Conservation (phyloP, 1,140 invertebrate genomes). For the Penaeus chinensis region DNA sequence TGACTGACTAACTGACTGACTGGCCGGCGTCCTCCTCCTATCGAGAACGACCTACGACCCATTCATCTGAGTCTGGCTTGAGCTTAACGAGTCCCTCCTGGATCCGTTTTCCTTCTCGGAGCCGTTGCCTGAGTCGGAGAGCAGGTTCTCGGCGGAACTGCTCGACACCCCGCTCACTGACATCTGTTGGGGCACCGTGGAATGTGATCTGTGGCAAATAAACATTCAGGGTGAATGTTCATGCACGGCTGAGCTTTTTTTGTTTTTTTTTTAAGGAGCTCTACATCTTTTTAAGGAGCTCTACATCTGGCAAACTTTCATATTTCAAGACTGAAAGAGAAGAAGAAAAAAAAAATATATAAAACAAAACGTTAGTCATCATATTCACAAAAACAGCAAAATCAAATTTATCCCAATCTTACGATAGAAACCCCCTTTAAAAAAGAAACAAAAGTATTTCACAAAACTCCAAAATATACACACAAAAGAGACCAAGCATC, state of each 20-base stretch:
- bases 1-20: too few relatives aligned
- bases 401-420: neutral
- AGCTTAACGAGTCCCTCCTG: constrained; percentile 47
- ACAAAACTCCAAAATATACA: too few relatives aligned
- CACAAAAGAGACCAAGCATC: too few relatives aligned
- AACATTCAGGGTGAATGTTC: neutral
- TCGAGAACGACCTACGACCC: constrained; percentile 33
- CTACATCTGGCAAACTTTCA: neutral
- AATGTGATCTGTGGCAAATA: constrained; percentile 56
- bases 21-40: neutral
- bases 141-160: constrained; percentile 56
- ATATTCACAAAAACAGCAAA: constrained; percentile 71
- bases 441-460: too few relatives aligned
- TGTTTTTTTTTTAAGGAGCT: too few relatives aligned
- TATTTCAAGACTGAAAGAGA: too few relatives aligned
- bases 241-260: neutral
- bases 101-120: constrained; percentile 53
- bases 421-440: too few relatives aligned
- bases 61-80: constrained; percentile 51
- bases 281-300: too few relatives aligned
- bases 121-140: constrained; percentile 51
- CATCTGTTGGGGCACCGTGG: constrained; percentile 50
- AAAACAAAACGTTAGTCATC: constrained; percentile 66
- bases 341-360: constrained; percentile 11
- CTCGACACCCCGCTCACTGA: constrained; percentile 54